Conservation (phyloP, 2,888 invertebrate genomes). For the Ecliptopera silaceata region DNA sequence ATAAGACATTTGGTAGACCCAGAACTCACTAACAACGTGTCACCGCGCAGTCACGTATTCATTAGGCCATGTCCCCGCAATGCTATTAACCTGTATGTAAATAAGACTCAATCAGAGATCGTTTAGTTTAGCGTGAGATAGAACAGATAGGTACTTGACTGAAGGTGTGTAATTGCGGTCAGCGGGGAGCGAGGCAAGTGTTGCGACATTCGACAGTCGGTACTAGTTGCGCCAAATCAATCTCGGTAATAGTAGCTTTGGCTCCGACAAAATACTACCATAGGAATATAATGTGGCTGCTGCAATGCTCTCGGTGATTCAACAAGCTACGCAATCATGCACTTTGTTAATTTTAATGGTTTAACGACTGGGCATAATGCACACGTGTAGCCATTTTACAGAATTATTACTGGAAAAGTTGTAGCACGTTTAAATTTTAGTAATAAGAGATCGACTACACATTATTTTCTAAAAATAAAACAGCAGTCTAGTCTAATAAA, state of each 20-base stretch:
- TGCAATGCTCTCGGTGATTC: conserved; percentile 42
- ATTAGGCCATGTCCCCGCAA: conserved; percentile 34
- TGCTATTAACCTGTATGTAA: conserved; percentile 33
- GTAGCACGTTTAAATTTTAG: background rate
- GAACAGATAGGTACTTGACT: conserved; percentile 47
- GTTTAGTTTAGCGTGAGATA: conserved; percentile 49
- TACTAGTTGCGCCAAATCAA: conserved; percentile 72
- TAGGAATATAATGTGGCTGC: conserved; percentile 46
- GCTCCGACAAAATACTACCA: conserved; percentile 49
- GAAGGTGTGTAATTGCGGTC: conserved; percentile 62
- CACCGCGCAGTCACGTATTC: conserved; percentile 42
- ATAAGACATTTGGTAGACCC: conserved; percentile 28
- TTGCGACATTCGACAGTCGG: conserved; percentile 58
- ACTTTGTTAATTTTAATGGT: conserved; percentile 31
- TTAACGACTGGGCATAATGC: conserved; percentile 17
- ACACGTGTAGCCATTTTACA: conserved; percentile 19
- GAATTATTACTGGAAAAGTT: background rate
- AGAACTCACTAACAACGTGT: conserved; percentile 47
- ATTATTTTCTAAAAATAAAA: background rate
- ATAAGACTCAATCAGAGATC: conserved; percentile 42
- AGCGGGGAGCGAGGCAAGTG: conserved; percentile 51
- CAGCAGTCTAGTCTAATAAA: background rate
- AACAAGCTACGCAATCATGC: conserved; percentile 29
- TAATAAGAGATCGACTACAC: background rate
- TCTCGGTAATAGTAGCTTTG: conserved; percentile 64